These are phyloP conservation scores for Plecotus auritus DNA, from an alignment of 2,113 vertebrate genomes.

Conservation along the genomic window DNA sequence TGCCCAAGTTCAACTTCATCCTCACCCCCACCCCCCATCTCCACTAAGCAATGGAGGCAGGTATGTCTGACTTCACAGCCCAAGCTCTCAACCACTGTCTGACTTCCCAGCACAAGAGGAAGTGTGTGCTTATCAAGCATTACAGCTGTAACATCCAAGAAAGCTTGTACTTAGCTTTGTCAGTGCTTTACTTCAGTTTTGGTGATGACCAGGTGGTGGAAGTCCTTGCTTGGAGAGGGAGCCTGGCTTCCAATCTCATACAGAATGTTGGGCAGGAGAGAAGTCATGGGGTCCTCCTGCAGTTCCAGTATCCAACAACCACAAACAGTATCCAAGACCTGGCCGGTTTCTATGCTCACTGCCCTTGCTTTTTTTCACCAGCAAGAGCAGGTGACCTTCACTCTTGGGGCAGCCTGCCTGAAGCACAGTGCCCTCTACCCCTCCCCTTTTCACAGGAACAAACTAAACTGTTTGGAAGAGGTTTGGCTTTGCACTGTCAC, in stretches of 20 bases:
- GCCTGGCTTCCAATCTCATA: background rate
- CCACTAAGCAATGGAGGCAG: background rate
- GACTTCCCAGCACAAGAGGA: background rate
- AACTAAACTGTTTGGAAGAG: background rate
- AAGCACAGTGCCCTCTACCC: background rate
- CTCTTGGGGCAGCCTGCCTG: conserved; percentile 4
- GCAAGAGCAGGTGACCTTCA: background rate
- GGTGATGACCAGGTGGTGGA: background rate
- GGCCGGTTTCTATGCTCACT: background rate
- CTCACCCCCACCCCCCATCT: background rate
- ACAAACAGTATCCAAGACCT: background rate
- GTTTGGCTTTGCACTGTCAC: background rate
- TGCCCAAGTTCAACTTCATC: background rate
- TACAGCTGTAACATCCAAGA: background rate
- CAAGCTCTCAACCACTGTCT: background rate
- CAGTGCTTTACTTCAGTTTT: conserved; percentile 6
- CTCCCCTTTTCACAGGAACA: background rate
- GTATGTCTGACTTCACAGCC: background rate
- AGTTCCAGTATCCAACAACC: background rate
- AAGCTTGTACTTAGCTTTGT: background rate
- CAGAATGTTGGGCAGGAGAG: background rate
- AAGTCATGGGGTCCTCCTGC: background rate
- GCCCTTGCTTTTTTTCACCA: background rate
- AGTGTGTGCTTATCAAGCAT: background rate
- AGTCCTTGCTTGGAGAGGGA: background rate